Conservation (phyloP, 2,113 vertebrate genomes). For the Triplophysa dalaica region DNA sequence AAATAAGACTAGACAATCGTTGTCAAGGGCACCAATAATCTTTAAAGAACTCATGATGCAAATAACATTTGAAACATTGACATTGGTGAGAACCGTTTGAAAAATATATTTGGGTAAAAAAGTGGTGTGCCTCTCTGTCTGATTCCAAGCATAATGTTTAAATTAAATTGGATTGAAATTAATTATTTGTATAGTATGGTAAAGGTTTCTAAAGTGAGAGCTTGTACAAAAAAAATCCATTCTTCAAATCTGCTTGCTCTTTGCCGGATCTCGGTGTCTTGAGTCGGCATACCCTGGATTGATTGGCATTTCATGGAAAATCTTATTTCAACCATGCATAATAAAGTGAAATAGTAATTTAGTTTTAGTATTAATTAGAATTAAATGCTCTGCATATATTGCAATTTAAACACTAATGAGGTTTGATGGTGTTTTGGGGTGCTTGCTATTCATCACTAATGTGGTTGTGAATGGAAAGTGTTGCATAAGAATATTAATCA, state of each 20-base stretch:
- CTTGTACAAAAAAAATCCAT: background rate
- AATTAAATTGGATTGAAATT: background rate
- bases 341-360: background rate
- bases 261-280: no score
- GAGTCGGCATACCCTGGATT: no score
- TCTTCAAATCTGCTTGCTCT: no score
- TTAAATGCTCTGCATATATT: background rate
- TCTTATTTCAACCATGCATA: background rate
- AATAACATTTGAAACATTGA: conserved; percentile 36
- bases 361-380: background rate
- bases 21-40: conserved; percentile 58
- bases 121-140: conserved; percentile 9
- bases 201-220: background rate
- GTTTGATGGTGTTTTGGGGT: conserved; percentile 7
- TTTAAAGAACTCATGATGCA: conserved; percentile 48
- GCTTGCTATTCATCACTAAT: conserved; percentile 44
- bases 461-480: conserved; percentile 34
- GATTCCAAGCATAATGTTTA: background rate
- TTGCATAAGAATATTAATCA: conserved; percentile 34
- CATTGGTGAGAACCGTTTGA: conserved; percentile 23
- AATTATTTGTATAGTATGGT: background rate
- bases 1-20: conserved; percentile 54
- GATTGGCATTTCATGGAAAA: no score
- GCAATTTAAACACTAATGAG: conserved; percentile 20
- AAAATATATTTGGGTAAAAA: conserved; percentile 9